Evolutionary conservation across 92 coral and sea anemone genomes (phyloP).

Genomic region (Porites rus): DNA sequence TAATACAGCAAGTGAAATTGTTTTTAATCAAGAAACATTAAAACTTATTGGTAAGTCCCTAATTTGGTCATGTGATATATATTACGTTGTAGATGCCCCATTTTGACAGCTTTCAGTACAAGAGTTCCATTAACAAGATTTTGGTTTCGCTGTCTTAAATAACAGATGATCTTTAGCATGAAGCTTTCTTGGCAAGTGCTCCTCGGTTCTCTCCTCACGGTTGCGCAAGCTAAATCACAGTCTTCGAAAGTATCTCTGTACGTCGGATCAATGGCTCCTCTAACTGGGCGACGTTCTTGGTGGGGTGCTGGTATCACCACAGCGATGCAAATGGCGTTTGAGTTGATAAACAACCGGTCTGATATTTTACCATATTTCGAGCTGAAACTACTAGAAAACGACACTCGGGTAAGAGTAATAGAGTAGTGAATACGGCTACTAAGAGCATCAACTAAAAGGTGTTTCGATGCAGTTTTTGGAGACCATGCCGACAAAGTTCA

Average conservation of each 20-base stretch:
- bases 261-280: constrained; percentile 83
- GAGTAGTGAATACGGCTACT: background rate
- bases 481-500: no score
- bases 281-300: constrained; percentile 71
- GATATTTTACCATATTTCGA: constrained; percentile 58
- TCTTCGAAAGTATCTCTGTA: constrained; percentile 56
- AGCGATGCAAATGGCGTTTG: constrained; percentile 86
- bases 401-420: constrained; percentile 66
- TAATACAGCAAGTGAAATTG: no score
- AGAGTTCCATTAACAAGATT: no score
- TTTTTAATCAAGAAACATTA: no score
- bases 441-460: no score
- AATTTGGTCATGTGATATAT: no score
- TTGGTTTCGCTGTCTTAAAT: no score
- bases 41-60: no score
- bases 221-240: background rate
- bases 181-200: background rate
- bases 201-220: background rate
- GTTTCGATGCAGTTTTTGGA: no score
- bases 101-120: no score
- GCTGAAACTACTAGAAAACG: constrained; percentile 52
- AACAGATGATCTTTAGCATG: background rate
- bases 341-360: constrained; percentile 65
- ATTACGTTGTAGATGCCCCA: no score
- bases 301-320: constrained; percentile 87